phyloP scores from a whole-genome alignment of 1,140 invertebrate species.

The Cyclina sinensis region DNA sequence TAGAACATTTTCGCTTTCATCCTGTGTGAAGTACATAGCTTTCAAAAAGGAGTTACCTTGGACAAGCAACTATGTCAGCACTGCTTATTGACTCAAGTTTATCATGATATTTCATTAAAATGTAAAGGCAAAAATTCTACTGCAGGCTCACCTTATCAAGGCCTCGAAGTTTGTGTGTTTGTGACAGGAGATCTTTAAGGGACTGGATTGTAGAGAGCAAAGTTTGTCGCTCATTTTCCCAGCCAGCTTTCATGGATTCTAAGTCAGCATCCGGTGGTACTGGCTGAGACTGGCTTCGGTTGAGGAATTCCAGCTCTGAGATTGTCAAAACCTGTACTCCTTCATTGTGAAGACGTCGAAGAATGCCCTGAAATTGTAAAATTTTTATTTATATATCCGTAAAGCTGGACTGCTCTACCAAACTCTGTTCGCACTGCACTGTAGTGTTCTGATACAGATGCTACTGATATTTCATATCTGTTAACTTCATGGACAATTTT shows the following conservation, averaged over 20 bases:
- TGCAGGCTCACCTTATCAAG: conserved; percentile 71
- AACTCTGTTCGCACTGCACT: no score
- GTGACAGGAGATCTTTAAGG: conserved; percentile 80
- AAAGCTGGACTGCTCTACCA: no score
- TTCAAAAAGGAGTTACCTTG: no score
- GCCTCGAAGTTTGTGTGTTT: conserved; percentile 73
- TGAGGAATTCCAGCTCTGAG: conserved; percentile 82
- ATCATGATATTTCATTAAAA: not conserved
- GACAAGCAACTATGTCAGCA: no score
- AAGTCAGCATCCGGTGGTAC: conserved; percentile 69
- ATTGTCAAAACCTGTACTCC: conserved; percentile 80
- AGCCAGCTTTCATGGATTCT: conserved; percentile 72
- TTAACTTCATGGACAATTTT: no score
- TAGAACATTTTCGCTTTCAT: no score
- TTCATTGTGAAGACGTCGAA: conserved; percentile 79
- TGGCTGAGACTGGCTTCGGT: conserved; percentile 71
- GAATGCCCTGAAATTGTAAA: conserved; percentile 76
- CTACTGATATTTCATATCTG: no score
- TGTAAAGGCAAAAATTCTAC: not conserved
- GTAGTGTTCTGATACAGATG: no score
- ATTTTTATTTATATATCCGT: no score
- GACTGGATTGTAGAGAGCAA: conserved; percentile 79
- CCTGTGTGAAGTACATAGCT: no score
- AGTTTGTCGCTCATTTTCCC: conserved; percentile 79
- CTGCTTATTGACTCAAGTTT: no score